Evolutionary conservation across 1,140 invertebrate genomes (phyloP).

Genomic region (Epicauta chinensis): DNA sequence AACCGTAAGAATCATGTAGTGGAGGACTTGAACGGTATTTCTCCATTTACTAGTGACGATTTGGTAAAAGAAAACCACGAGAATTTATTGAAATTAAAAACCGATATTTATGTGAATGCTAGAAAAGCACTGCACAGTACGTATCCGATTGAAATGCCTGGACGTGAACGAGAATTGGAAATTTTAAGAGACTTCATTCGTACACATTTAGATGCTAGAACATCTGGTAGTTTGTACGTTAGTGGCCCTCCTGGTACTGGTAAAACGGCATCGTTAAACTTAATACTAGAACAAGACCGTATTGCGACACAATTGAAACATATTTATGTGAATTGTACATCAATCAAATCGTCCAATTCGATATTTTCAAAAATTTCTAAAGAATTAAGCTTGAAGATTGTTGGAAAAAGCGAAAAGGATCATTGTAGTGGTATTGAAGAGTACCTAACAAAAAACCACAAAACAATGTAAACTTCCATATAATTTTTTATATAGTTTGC

Average conservation of each 20-base stretch:
- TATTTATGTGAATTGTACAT: slow-evolving; percentile 78
- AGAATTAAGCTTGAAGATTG: slow-evolving; percentile 53
- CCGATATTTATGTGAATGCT: slow-evolving; percentile 40
- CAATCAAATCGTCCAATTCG: slow-evolving; percentile 62
- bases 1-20: too few relatives aligned
- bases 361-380: slow-evolving; percentile 67
- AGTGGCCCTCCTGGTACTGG: slow-evolving; percentile 95
- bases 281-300: slow-evolving; percentile 54
- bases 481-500: slow-evolving; percentile 1
- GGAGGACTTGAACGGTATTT: too few relatives aligned
- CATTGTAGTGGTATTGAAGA: slow-evolving; percentile 58
- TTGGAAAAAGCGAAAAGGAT: slow-evolving; percentile 52
- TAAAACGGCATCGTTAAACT: slow-evolving; percentile 82
- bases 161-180: slow-evolving; percentile 70
- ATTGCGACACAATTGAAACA: slow-evolving; percentile 50
- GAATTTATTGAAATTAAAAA: too few relatives aligned
- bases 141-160: slow-evolving; percentile 59
- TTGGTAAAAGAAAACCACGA: too few relatives aligned
- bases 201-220: slow-evolving; percentile 56
- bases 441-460: slow-evolving; percentile 55
- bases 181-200: slow-evolving; percentile 65
- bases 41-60: too few relatives aligned
- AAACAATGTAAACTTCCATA: slow-evolving; percentile 54
- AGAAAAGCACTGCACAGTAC: slow-evolving; percentile 65
- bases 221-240: slow-evolving; percentile 81